A percentile compares a stretch with the other conserved stretches of the same genome.
Evolutionary conservation across 2,797 vertebrate species (phyloP).

Genomic region (Adrianichthys oophorus): DNA sequence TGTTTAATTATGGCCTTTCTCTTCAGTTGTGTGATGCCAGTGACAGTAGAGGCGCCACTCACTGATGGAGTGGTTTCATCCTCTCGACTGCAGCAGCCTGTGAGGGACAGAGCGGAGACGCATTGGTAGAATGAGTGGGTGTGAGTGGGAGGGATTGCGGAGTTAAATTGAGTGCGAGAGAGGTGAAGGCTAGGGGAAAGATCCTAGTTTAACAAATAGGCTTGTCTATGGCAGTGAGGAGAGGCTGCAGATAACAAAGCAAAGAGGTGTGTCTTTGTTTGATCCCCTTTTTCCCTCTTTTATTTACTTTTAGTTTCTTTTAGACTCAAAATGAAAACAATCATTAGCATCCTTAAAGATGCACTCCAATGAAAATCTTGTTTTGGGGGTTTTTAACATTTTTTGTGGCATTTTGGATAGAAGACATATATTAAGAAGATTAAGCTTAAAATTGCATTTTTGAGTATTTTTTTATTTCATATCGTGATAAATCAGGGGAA

Average conservation of each 20-base stretch:
- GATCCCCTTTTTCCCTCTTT: not conserved
- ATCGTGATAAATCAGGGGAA: too few relatives aligned
- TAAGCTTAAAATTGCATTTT: too few relatives aligned
- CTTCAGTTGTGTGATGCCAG: constrained; percentile 70
- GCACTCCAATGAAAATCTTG: too few relatives aligned
- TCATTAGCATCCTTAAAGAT: too few relatives aligned
- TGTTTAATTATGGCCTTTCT: constrained; percentile 81
- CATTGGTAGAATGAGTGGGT: constrained; percentile 41
- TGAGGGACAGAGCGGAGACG: constrained; percentile 38
- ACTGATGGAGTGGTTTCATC: constrained; percentile 69
- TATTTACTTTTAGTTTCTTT: constrained; percentile 8
- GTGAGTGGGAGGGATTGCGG: constrained; percentile 40
- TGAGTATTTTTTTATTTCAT: too few relatives aligned
- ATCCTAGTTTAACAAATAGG: constrained; percentile 31
- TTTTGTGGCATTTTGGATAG: too few relatives aligned
- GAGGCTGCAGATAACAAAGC: constrained; percentile 15
- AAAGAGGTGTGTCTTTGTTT: constrained; percentile 11
- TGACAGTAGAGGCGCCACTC: constrained; percentile 70
- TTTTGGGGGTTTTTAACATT: too few relatives aligned
- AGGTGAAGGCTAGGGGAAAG: constrained; percentile 30
- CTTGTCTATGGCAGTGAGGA: constrained; percentile 8
- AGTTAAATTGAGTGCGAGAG: constrained; percentile 37
- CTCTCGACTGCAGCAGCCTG: constrained; percentile 62
- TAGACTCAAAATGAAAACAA: not conserved
- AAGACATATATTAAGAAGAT: too few relatives aligned